Conservation (phyloP, 2,113 vertebrate genomes). For the Petrocephalus microphthalmus region DNA sequence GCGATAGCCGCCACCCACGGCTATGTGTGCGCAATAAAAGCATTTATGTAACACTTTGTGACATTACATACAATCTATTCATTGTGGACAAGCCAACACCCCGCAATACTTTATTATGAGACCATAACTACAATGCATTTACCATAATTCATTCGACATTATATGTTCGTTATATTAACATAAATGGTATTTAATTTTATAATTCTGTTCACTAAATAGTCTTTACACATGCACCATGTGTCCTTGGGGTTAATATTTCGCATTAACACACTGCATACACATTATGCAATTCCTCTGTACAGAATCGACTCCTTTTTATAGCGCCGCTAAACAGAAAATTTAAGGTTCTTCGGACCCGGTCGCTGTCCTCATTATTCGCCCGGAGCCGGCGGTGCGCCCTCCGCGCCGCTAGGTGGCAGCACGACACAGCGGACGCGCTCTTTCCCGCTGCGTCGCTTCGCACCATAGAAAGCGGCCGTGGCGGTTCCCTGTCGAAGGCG, state of each 20-base stretch:
- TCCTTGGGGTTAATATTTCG: not conserved
- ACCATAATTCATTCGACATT: not conserved
- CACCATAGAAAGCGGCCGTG: not conserved
- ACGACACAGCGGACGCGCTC: not conserved
- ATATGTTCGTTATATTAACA: not conserved
- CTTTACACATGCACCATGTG: not conserved
- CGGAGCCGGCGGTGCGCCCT: not conserved
- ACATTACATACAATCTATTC: not conserved
- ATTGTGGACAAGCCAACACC: not conserved
- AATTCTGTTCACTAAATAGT: not conserved
- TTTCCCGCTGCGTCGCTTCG: not conserved
- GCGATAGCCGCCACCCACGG: not conserved
- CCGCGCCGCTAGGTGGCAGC: slow-evolving; percentile 5
- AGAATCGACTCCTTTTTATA: not conserved
- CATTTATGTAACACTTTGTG: not conserved
- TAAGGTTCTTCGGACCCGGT: too few species aligned
- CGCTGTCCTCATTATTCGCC: too few species aligned
- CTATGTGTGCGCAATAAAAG: not conserved
- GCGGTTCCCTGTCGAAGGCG: slow-evolving; percentile 17
- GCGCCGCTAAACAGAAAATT: not conserved
- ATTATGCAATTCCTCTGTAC: not conserved
- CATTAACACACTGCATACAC: not conserved
- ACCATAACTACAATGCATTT: not conserved
- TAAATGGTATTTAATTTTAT: not conserved
- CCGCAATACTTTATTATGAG: not conserved